A percentile compares a stretch with the other conserved stretches of the same genome.
Conservation (phyloP, 1,140 invertebrate species). For the Lasaia peninsularis region DNA sequence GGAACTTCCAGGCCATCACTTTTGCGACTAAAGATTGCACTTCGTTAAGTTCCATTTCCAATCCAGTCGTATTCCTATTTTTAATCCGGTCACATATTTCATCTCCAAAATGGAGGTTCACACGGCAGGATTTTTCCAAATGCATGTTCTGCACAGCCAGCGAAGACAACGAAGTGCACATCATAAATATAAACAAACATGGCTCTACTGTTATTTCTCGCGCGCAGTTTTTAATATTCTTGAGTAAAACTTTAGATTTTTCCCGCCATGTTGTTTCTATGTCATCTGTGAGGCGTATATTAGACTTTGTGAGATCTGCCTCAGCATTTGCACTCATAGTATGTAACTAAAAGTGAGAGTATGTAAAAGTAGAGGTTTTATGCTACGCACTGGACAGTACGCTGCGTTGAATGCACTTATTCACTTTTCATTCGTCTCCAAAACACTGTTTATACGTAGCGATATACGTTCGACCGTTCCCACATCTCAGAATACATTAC, state of each 20-base stretch:
- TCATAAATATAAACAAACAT: conserved; percentile 63
- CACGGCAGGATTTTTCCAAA: conserved; percentile 79
- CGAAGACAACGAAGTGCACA: conserved; percentile 59
- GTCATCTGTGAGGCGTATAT: conserved; percentile 47
- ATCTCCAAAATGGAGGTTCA: conserved; percentile 78
- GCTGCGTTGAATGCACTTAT: conserved; percentile 46
- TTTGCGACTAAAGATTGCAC: conserved; percentile 78
- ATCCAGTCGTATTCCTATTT: conserved; percentile 65
- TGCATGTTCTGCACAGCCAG: conserved; percentile 70
- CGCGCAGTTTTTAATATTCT: conserved; percentile 47
- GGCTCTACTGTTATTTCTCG: conserved; percentile 65
- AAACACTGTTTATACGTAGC: conserved; percentile 58
- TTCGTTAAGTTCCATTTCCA: conserved; percentile 69
- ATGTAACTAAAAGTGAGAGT: conserved; percentile 52
- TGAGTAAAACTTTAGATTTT: conserved; percentile 48
- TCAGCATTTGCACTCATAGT: conserved; percentile 53
- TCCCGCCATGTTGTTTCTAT: conserved; percentile 45
- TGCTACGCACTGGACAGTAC: conserved; percentile 42
- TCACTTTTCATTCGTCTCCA: conserved; percentile 58
- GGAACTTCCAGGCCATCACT: conserved; percentile 77
- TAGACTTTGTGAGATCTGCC: conserved; percentile 57
- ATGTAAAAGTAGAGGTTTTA: conserved; percentile 49
- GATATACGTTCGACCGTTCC: conserved; percentile 46
- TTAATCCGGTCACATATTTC: conserved; percentile 79
- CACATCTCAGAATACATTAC: conserved; percentile 64